Base-by-base conservation (phyloP, 64 coral and sea anemone species). In the Actinia tenebrosa region DNA sequence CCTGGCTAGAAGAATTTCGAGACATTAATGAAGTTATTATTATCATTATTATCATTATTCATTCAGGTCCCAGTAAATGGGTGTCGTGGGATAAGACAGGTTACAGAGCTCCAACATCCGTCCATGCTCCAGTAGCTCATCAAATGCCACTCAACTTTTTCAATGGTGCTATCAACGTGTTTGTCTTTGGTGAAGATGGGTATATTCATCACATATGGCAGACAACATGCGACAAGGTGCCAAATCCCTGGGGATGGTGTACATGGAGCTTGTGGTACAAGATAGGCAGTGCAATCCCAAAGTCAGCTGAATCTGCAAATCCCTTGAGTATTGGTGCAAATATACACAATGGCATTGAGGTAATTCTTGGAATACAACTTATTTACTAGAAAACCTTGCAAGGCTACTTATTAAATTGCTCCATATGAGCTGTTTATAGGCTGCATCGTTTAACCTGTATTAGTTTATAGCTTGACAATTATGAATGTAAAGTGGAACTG, bases 181-280 rank as follows among this genome's bases (percentile, higher is more conserved):
- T 97, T 43, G 19, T 97, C 19, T 88, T 89, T 81, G 91, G 94
- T 16, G 86, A 91, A 43, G 94, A 97, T 91, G 91, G 94, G 2
- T 82, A 87, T 53, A 13, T 97, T 4, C 94, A 97, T 78, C 94
- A 97, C 77, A 97, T 97, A 79, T 97, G 91, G 91, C 94, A 97
- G 80, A 97, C 94, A 71, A 97, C 94, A 19, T 97, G 94, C 25
- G 94, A 93, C 89, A 97, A 97, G 83, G 82, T 97, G n/a, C 94
- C 91, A 8, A 97, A 93, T 79, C 94, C 94, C 3, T 97, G 94
- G 94, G 94, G 94, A 20, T 97, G 94, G 94, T 97, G 94, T 37
- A 93, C 94, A 1, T 97, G 94, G 94, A 97, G 94, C 86, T 52
- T 85, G 11, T 97, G 94, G 94, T 88, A 93, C 71, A 90, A 89